phyloP scores from a whole-genome alignment of 2,888 invertebrate genomes.

The Leptinotarsa rubiginosa region DNA sequence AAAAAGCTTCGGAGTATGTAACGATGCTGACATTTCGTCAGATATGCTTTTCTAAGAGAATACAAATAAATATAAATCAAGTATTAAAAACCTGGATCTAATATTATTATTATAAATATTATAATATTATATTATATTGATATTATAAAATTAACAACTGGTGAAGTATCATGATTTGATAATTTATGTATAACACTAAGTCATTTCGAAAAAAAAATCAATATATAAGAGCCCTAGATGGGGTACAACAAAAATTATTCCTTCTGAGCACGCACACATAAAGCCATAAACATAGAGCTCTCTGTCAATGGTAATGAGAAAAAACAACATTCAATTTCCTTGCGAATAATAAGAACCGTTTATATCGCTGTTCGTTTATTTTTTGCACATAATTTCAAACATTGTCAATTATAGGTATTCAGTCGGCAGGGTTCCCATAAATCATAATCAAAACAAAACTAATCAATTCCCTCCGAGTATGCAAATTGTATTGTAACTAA shows the following conservation, averaged over 20 bases:
- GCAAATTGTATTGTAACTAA: slow-evolving; percentile 43
- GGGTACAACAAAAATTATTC: neutral
- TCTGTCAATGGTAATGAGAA: slow-evolving; percentile 8
- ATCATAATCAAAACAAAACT: slow-evolving; percentile 51
- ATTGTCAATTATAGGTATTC: slow-evolving; percentile 20
- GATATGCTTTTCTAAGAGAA: too few species aligned
- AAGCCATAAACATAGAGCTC: neutral
- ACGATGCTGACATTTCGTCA: too few species aligned
- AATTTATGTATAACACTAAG: too few species aligned
- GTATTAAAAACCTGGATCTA: too few species aligned
- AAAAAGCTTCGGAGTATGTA: too few species aligned
- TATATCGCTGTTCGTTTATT: neutral
- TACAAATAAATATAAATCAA: too few species aligned
- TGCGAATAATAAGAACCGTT: neutral
- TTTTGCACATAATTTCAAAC: slow-evolving; percentile 10
- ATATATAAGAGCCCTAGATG: too few species aligned
- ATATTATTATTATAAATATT: too few species aligned
- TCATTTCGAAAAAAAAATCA: too few species aligned
- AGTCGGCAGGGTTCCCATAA: slow-evolving; percentile 39
- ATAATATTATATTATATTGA: too few species aligned
- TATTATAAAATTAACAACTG: too few species aligned
- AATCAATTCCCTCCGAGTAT: slow-evolving; percentile 40
- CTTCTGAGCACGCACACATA: neutral
- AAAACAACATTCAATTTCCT: slow-evolving; percentile 15
- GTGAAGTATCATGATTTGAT: too few species aligned